phyloP scores from a whole-genome alignment of 2,888 invertebrate genomes.

The Chrysolina oricalcia region DNA sequence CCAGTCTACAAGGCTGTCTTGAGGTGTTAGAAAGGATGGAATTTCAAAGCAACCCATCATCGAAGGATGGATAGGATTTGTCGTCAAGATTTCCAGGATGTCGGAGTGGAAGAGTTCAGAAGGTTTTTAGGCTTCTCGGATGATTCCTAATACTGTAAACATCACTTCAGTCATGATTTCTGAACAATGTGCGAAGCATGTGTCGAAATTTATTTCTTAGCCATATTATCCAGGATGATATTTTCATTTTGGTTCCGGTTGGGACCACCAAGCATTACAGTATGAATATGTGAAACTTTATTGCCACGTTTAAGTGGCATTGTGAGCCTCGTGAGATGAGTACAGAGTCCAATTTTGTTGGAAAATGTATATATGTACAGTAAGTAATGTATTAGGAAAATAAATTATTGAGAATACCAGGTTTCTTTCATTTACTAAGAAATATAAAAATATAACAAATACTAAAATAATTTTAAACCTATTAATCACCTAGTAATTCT shows the following conservation, averaged over 20 bases:
- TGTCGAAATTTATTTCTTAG: not conserved
- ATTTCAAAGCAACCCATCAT: not conserved
- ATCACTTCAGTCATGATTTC: not conserved
- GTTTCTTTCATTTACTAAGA: not conserved
- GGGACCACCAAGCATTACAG: not conserved
- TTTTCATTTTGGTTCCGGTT: not conserved
- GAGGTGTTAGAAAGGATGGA: not conserved
- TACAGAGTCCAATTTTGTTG: constrained; percentile 9
- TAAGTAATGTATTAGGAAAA: constrained; percentile 2
- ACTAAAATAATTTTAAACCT: not conserved
- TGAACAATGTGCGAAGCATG: not conserved
- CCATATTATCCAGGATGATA: not conserved
- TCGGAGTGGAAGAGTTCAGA: constrained; percentile 4
- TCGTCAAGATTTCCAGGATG: not conserved
- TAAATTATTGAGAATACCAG: not conserved
- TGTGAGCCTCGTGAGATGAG: not conserved
- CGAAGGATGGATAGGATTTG: constrained; percentile 1
- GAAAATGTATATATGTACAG: constrained; percentile 18
- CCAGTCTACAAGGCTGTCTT: constrained; percentile 15
- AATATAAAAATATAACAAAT: not conserved
- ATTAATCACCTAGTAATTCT: too few species aligned
- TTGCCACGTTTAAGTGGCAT: constrained; percentile 18
- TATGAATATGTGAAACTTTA: not conserved
- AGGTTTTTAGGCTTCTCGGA: constrained; percentile 7
- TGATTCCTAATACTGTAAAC: not conserved